Evolutionary conservation across 2,888 invertebrate species (phyloP), one percentile per base, ranked within the genome.

Genomic region (Philhelius pedissequus): DNA sequence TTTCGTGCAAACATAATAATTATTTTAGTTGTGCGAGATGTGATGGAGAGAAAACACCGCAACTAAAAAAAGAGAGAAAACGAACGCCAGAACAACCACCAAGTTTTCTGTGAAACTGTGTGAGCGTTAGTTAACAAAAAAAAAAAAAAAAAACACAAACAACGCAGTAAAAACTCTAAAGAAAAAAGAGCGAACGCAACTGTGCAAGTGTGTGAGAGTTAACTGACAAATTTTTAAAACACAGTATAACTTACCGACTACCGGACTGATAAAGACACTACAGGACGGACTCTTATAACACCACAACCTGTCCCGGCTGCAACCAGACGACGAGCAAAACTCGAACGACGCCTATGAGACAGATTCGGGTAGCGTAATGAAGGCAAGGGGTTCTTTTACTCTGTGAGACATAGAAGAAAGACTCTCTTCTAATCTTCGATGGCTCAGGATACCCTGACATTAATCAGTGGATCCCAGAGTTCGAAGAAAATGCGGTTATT

Each of bases 401-500:
- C 18, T 70, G 7, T 13, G 60, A 2, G 48, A 71, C 15, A 60
- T 71, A 27, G 60, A n/a, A n/a, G n/a, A n/a, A 60, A 32, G 30
- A 11, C 25, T 56, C 70, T 4, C 32, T 54, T 32, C 18, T 32
- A 8, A 18, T n/a, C 1, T 73, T 73, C 13, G 58, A 60, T 22
- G 71, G 71, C 18, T 13, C 58, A 32, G 71, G 71, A 48, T 70
- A 60, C 11, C 45, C 71, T 30, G 27, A 35, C 6, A 56, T 71
- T 11, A 58, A 74, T 9, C 62, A 74, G 40, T 74, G 62, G 74
- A 11, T 74, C 22, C 11, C 30, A 3, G 64, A 40, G 4, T 74
- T 11, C n/a, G 74, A 74, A 15, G 64, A 35, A 3, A 35, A 35
- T 35, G 32, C 25, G 3, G 5, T 25, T 5, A 25, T 62, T 5